These are phyloP conservation scores for Actias luna DNA, from an alignment of 2,888 invertebrate species.

Conservation along the genomic window DNA sequence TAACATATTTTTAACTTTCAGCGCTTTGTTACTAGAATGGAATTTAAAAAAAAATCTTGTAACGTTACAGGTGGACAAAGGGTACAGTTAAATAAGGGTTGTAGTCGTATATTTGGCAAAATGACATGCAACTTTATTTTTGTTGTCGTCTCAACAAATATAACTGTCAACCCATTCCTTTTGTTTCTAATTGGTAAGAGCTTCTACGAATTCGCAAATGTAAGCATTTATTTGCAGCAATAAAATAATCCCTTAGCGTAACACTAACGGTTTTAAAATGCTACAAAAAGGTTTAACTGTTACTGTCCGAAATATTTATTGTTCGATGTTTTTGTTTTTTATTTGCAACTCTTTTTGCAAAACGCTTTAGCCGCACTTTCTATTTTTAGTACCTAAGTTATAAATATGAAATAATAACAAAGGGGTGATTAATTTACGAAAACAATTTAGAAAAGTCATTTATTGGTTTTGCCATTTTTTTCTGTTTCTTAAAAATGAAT, in stretches of 20 bases:
- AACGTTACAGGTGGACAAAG: background rate
- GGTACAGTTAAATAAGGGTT: background rate
- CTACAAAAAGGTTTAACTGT: conserved; percentile 39
- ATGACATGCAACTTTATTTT: conserved; percentile 8
- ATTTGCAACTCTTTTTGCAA: conserved; percentile 62
- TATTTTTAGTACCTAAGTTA: background rate
- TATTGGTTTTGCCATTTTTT: background rate
- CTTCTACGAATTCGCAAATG: background rate
- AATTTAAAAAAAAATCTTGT: background rate
- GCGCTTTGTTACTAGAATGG: background rate
- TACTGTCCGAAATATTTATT: conserved; percentile 32
- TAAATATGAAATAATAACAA: background rate
- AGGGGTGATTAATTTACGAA: background rate
- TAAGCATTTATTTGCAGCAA: conserved; percentile 51
- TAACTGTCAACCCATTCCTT: conserved; percentile 6
- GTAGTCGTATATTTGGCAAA: background rate
- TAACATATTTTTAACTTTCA: background rate
- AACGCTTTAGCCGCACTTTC: conserved; percentile 42
- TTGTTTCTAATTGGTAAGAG: conserved; percentile 4
- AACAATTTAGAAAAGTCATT: background rate
- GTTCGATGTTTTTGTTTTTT: conserved; percentile 55
- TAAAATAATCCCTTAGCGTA: conserved; percentile 56
- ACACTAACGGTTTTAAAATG: conserved; percentile 47
- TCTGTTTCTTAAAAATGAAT: background rate
- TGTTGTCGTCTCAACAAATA: background rate